Percentiles rank a stretch among this genome's conserved stretches.
These are phyloP conservation scores for Leptodactylus fuscus DNA, from an alignment of 2,113 vertebrate species.

Conservation along the genomic window DNA sequence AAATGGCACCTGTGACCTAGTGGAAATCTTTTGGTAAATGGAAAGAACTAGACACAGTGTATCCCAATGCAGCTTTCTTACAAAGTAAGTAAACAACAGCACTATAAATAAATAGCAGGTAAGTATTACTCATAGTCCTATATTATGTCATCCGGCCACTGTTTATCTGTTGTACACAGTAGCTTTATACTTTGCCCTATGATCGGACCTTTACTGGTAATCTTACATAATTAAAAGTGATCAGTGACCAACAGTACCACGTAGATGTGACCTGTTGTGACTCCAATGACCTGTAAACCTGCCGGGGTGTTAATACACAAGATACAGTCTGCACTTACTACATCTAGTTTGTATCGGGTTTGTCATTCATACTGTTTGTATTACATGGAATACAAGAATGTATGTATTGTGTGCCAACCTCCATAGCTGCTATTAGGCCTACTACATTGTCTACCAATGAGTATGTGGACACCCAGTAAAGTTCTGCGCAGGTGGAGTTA, in stretches of 20 bases:
- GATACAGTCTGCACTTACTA: too few relatives aligned
- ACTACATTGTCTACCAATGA: too few relatives aligned
- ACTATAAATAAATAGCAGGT: neutral
- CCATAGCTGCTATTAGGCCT: neutral
- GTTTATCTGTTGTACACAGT: constrained; percentile 18
- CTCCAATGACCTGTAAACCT: neutral
- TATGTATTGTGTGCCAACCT: neutral
- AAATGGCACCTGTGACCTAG: too few relatives aligned
- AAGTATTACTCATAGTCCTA: neutral
- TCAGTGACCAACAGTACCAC: neutral
- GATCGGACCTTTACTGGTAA: neutral
- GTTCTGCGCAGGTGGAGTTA: too few relatives aligned
- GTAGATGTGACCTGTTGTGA: neutral
- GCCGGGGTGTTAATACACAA: neutral
- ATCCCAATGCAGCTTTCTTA: too few relatives aligned
- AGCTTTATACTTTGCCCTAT: constrained; percentile 11
- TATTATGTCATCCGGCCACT: neutral
- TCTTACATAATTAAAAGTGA: neutral
- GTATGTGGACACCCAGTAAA: too few relatives aligned
- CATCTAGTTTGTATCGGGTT: too few relatives aligned
- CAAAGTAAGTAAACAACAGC: too few relatives aligned
- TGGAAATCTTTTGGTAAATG: too few relatives aligned
- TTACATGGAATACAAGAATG: neutral
- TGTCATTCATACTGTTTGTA: neutral
- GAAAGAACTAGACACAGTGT: too few relatives aligned